A percentile compares a stretch with the other conserved stretches of the same genome.
phyloP scores from a whole-genome alignment of 2,888 invertebrate species.

The Tetranychus piercei region DNA sequence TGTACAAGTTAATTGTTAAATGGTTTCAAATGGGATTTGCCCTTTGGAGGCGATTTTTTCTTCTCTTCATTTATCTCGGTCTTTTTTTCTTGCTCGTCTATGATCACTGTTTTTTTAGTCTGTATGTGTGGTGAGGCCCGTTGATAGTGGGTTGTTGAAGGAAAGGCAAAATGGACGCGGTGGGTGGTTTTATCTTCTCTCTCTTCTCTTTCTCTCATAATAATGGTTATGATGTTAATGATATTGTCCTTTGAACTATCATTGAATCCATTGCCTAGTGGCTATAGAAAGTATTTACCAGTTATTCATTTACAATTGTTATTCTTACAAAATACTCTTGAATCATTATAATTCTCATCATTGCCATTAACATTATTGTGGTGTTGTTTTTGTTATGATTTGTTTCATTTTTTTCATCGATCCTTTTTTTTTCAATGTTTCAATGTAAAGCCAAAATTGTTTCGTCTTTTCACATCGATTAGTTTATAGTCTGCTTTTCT shows the following conservation, averaged over 20 bases:
- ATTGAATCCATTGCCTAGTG: neutral
- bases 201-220: neutral
- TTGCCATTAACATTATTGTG: neutral
- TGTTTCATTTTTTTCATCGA: neutral
- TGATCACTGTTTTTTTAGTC: neutral
- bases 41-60: neutral
- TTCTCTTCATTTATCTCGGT: neutral
- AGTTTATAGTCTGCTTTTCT: neutral
- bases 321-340: neutral
- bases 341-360: neutral
- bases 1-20: neutral
- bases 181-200: neutral
- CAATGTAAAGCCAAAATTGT: neutral
- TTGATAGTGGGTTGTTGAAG: neutral
- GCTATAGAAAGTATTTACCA: neutral
- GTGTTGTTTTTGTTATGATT: neutral
- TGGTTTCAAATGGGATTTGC: neutral
- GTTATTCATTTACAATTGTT: neutral
- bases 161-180: neutral
- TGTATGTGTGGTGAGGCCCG: constrained; percentile 1
- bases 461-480: neutral
- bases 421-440: neutral
- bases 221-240: neutral
- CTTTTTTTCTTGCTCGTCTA: neutral
- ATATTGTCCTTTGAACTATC: neutral